Base-by-base conservation (phyloP, 23 tunicate species). In the Botrylloides violaceus region DNA sequence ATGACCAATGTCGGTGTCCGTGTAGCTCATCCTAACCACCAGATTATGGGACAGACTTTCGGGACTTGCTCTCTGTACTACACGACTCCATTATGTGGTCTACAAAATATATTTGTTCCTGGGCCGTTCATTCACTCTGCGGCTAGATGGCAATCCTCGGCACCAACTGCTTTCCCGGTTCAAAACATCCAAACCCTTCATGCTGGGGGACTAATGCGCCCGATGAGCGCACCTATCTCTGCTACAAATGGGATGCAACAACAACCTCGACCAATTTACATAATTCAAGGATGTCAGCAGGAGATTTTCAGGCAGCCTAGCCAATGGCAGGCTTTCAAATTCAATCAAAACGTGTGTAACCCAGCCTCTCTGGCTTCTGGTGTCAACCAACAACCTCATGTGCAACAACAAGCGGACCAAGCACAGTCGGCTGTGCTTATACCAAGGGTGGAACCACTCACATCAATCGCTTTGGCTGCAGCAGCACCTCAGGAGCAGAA, bases 401-500 rank as follows among this genome's bases (percentile, higher is more conserved):
- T 39, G n/a, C 74, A 68, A 39, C 74, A 68, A 22, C 58, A 72
- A 31, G 66, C 58, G 9, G 81, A 79, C 3, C 58, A 62, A 0
- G 77, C 61, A 23, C 96, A 88, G 58, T 84, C 66, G 28, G 96
- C 88, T 66, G 96, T 82, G 59, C 84, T 81, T 39, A 80, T 82
- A 3, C 88, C 80, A 76, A 93, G 93, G 4, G 93, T 81, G 49
- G 98, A 92, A 63, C 93, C 98, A 12, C 84, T 92, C 30, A 86
- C 99, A 24, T 66, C 99, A 0, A 77, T 76, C 21, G 86, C 81
- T 88, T 59, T 94, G 64, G 95, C 99, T 71, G 63, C 89, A 58
- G 99, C 99, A 36, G 87, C 75, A 47, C 99, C 99, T 2, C 95
- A 86, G 71, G 99, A 94, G 62, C 99, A 94, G 58, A 94, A 94